phyloP scores from a whole-genome alignment of 2,113 vertebrate genomes.

The Ophthalmotilapia sp. region DNA sequence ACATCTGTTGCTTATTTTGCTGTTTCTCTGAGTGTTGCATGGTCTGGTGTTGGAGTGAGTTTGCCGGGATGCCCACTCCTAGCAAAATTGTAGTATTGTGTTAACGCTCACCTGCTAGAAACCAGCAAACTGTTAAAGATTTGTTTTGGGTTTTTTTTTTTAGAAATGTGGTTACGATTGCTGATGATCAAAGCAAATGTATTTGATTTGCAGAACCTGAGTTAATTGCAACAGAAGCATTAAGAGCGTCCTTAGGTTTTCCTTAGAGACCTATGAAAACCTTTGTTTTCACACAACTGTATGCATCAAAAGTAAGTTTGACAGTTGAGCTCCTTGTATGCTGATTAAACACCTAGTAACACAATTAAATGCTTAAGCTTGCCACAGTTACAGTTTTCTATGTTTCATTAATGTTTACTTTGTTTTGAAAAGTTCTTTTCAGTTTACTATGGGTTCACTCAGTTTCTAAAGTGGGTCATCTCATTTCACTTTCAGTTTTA shows the following conservation, averaged over 20 bases:
- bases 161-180: background rate
- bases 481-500: background rate
- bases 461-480: background rate
- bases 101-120: background rate
- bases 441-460: background rate
- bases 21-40: background rate
- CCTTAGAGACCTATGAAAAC: background rate
- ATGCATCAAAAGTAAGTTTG: constrained; percentile 18
- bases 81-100: background rate
- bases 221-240: background rate
- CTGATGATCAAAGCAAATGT: background rate
- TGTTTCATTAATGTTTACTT: background rate
- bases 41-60: background rate
- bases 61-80: background rate
- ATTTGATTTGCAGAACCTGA: background rate
- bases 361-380: background rate
- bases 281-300: background rate
- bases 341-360: background rate
- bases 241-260: background rate
- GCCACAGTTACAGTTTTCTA: background rate
- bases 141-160: background rate
- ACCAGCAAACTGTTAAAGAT: background rate
- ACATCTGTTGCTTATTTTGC: background rate
- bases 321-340: constrained; percentile 27
- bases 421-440: background rate